Evolutionary conservation across 2,888 invertebrate species (phyloP).

Genomic region (Hypselothyrea guttata): DNA sequence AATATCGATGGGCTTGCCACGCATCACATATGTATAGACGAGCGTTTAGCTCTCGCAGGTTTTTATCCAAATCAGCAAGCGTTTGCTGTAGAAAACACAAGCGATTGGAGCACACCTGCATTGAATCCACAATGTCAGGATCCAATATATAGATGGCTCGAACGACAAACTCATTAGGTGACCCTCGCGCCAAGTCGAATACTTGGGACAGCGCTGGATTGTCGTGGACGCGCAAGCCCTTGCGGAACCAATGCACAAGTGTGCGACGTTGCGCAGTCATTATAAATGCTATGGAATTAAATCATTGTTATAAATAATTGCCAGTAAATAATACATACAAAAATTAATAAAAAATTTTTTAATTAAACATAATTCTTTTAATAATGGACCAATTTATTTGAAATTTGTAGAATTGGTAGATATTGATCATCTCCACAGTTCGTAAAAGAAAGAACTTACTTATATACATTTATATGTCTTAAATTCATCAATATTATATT

Average conservation of each 20-base stretch:
- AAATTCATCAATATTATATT: too few species aligned
- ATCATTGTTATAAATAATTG: not conserved
- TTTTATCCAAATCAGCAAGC: conserved; percentile 84
- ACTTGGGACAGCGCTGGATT: conserved; percentile 85
- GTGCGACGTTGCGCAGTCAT: conserved; percentile 68
- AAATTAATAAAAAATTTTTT: too few species aligned
- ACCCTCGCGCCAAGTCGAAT: conserved; percentile 83
- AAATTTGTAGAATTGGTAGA: too few species aligned
- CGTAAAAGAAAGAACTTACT: too few species aligned
- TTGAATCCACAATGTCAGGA: conserved; percentile 84
- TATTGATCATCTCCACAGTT: too few species aligned
- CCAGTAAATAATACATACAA: not conserved
- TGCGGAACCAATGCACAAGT: conserved; percentile 87
- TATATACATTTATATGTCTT: too few species aligned
- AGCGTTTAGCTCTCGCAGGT: conserved; percentile 84
- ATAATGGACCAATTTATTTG: too few species aligned
- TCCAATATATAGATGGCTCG: conserved; percentile 86
- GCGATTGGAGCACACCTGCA: conserved; percentile 84
- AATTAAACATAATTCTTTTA: too few species aligned
- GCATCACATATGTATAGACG: conserved; percentile 84
- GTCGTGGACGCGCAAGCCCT: conserved; percentile 87
- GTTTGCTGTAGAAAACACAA: conserved; percentile 86
- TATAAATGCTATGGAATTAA: not conserved
- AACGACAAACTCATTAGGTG: conserved; percentile 80
- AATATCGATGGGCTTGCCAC: conserved; percentile 84